Base-by-base conservation (phyloP, 1,140 invertebrate species). In the Saccostrea cuccullata region DNA sequence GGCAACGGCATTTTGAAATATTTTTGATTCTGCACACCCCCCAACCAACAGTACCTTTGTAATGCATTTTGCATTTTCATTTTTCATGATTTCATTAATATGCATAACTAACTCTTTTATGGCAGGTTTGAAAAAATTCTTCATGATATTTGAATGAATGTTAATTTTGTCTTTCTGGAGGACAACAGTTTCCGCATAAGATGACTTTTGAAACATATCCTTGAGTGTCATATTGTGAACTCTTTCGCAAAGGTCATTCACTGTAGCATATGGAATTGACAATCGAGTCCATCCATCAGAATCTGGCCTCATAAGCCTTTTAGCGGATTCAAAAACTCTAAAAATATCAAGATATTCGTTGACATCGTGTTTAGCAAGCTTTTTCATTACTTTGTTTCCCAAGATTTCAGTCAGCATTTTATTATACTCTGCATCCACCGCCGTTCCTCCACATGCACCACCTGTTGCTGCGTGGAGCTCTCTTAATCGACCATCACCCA, bases 361-460 rank as follows among this genome's bases (percentile, higher is more conserved):
- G 17, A 40, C 56, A 15, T 87, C 17, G 2, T 89, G n/a, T 26
- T 86, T 73, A 17, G 87, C 56, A 40, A 26, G 55, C 11, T 84
- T 86, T 36, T 70, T 70, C 83, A 91, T 89, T 0, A 87, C 70
- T n/a, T 23, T 15, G 58, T 84, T 60, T 5, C 87, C 88, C 55
- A 91, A 15, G 6, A 91, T 87, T 15, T 83, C 58, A 23, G 47
- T 85, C 2, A 91, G 70, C 83, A 88, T 36, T 47, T 84, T 55
- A 6, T 85, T n/a, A 30, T 88, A 90, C 12, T 77, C 47, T 17
- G 86, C 36, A 55, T 91, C 91, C 1, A 91, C 91, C 6, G 82
- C 70, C n/a, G 86, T 90, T 0, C 91, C 91, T 20, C 91, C 90
- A 87, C 91, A 91, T 30, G 88, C 88, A 15, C 89, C 88, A 12